phyloP scores from a whole-genome alignment of 2,797 vertebrate genomes.

The Poeciliopsis presidionis region DNA sequence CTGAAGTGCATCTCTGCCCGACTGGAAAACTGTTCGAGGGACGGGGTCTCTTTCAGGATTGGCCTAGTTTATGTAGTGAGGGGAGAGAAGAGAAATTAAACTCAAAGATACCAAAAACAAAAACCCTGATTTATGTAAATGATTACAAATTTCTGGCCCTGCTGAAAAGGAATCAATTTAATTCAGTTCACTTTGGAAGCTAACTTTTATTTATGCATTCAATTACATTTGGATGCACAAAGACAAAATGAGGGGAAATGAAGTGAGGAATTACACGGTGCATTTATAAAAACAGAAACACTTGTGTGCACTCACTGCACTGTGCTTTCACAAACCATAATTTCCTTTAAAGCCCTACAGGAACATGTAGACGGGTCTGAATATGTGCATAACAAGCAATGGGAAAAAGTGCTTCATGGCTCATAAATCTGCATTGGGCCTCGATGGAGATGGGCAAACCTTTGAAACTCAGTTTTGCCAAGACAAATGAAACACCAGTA shows the following conservation, averaged over 20 bases:
- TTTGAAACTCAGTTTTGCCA: conserved; percentile 52
- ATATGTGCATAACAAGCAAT: conserved; percentile 69
- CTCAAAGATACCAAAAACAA: background rate
- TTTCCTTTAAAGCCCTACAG: conserved; percentile 60
- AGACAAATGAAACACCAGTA: conserved; percentile 37
- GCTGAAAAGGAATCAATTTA: conserved; percentile 14
- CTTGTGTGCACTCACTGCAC: conserved; percentile 47
- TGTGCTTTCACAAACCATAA: conserved; percentile 45
- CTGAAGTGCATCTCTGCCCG: conserved; percentile 53
- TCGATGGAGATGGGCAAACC: conserved; percentile 28
- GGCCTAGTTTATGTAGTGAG: conserved; percentile 65
- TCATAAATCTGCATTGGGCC: conserved; percentile 58
- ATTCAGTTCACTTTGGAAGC: conserved; percentile 23
- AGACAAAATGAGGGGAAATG: conserved; percentile 38
- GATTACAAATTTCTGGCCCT: conserved; percentile 10
- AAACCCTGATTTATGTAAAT: conserved; percentile 4
- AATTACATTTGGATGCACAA: conserved; percentile 42
- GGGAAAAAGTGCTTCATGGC: conserved; percentile 67
- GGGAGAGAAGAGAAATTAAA: conserved; percentile 24
- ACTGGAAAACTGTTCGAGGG: conserved; percentile 50
- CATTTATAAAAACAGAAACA: conserved; percentile 28
- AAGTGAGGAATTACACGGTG: conserved; percentile 38
- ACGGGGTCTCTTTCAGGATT: conserved; percentile 56
- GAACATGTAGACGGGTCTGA: conserved; percentile 62
- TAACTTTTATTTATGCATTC: conserved; percentile 27